phyloP scores from a whole-genome alignment of 2,888 invertebrate genomes.

The Parapristionchus giblindavisi region DNA sequence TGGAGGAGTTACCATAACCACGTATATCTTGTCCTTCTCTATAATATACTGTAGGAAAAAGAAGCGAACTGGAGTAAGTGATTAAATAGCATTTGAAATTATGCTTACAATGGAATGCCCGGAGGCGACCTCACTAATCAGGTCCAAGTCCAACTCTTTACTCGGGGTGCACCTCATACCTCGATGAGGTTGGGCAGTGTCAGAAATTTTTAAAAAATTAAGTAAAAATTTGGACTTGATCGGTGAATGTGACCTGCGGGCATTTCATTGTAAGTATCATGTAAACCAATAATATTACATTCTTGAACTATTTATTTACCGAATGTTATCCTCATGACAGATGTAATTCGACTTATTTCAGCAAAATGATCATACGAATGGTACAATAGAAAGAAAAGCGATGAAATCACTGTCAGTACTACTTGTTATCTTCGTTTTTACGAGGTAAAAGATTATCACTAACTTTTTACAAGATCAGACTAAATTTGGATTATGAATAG shows the following conservation, averaged over 20 bases:
- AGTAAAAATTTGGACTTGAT: too few species aligned
- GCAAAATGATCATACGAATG: background rate
- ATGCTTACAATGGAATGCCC: too few species aligned
- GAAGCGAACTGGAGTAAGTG: background rate
- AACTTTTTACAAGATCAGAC: background rate
- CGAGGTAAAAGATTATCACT: background rate
- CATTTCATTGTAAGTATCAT: background rate
- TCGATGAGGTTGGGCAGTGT: background rate
- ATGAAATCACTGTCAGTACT: conserved; percentile 29
- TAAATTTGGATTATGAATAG: background rate
- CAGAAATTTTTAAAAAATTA: conserved; percentile 4
- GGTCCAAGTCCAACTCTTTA: too few species aligned
- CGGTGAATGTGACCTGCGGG: background rate
- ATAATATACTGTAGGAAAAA: conserved; percentile 7
- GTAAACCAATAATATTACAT: too few species aligned
- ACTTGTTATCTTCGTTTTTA: conserved; percentile 22
- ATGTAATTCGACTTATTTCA: background rate
- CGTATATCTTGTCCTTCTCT: conserved; percentile 22
- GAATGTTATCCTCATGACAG: conserved; percentile 27
- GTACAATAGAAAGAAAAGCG: conserved; percentile 16
- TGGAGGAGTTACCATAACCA: conserved; percentile 7
- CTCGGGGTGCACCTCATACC: too few species aligned
- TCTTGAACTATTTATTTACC: conserved; percentile 5
- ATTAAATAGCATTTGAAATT: background rate
- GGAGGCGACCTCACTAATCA: too few species aligned